phyloP scores from a whole-genome alignment of 2,797 vertebrate species.

The Leuciscus waleckii region DNA sequence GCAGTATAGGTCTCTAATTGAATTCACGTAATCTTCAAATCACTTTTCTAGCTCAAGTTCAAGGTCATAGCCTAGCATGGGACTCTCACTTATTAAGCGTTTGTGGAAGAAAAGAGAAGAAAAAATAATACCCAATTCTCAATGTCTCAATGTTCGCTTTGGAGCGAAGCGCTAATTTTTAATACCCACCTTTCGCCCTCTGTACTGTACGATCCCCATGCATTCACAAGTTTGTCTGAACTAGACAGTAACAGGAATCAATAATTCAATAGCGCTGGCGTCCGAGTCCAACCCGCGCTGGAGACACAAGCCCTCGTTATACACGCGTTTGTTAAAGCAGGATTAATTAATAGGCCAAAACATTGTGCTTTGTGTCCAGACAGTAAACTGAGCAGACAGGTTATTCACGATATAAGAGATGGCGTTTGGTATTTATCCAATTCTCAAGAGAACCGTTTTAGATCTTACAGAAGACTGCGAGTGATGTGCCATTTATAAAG shows the following conservation, averaged over 20 bases:
- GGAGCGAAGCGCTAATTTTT: slow-evolving; percentile 58
- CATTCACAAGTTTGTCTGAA: slow-evolving; percentile 76
- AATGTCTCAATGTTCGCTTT: background rate
- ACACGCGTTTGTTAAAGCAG: slow-evolving; percentile 70
- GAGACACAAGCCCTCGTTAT: slow-evolving; percentile 72
- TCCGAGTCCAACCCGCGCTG: slow-evolving; percentile 75
- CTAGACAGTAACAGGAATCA: slow-evolving; percentile 75
- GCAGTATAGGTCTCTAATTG: background rate
- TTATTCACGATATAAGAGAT: slow-evolving; percentile 72
- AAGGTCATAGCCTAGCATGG: background rate
- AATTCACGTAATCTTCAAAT: background rate
- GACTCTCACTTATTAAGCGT: background rate
- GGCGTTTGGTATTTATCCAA: slow-evolving; percentile 52
- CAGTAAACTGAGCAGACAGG: slow-evolving; percentile 69
- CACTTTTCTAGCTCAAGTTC: background rate
- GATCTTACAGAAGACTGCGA: background rate
- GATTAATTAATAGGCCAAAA: slow-evolving; percentile 82
- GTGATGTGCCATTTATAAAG: background rate
- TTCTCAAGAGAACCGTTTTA: slow-evolving; percentile 11
- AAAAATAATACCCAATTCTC: background rate
- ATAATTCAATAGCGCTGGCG: slow-evolving; percentile 85
- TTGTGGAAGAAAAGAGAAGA: too few relatives aligned
- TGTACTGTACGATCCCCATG: slow-evolving; percentile 55
- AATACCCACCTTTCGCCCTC: slow-evolving; percentile 53
- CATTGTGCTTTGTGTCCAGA: slow-evolving; percentile 73